phyloP scores from a whole-genome alignment of 2,888 invertebrate genomes.

The Allacma fusca region DNA sequence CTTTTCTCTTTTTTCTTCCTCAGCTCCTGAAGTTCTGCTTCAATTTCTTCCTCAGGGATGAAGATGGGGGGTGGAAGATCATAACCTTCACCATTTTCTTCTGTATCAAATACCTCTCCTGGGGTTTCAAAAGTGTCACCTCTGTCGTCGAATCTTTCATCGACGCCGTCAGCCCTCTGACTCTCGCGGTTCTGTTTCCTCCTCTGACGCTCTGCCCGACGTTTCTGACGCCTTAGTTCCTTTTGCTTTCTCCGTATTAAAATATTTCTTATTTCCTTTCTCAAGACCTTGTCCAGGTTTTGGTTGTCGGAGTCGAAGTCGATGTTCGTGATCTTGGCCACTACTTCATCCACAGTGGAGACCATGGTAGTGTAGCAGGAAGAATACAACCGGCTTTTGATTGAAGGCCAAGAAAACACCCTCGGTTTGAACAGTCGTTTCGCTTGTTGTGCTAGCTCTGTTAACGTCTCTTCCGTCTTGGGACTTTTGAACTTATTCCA shows the following conservation, averaged over 20 bases:
- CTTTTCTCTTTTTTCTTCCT: slow-evolving; percentile 39
- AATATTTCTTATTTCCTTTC: slow-evolving; percentile 14
- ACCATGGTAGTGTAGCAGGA: slow-evolving; percentile 47
- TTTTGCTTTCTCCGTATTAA: not conserved
- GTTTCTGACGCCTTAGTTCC: not conserved
- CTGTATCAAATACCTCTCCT: not conserved
- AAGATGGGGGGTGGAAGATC: not conserved
- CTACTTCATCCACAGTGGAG: slow-evolving; percentile 47
- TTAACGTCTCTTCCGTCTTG: slow-evolving; percentile 46
- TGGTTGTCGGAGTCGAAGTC: slow-evolving; percentile 2
- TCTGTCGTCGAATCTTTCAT: not conserved
- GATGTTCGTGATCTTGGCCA: slow-evolving; percentile 41
- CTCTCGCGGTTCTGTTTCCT: not conserved
- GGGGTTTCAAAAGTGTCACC: not conserved
- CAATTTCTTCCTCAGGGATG: slow-evolving; percentile 32
- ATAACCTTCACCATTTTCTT: not conserved
- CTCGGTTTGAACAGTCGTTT: slow-evolving; percentile 38
- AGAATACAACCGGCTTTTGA: slow-evolving; percentile 42
- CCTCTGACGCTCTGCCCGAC: not conserved
- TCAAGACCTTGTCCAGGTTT: slow-evolving; percentile 16
- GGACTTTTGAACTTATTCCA: slow-evolving; percentile 30
- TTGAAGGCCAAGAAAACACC: slow-evolving; percentile 45
- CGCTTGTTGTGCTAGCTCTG: slow-evolving; percentile 41
- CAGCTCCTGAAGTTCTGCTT: slow-evolving; percentile 33
- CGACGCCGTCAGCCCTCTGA: too few relatives aligned